Conservation (phyloP, 2,797 vertebrate genomes). For the Agapornis canus region DNA sequence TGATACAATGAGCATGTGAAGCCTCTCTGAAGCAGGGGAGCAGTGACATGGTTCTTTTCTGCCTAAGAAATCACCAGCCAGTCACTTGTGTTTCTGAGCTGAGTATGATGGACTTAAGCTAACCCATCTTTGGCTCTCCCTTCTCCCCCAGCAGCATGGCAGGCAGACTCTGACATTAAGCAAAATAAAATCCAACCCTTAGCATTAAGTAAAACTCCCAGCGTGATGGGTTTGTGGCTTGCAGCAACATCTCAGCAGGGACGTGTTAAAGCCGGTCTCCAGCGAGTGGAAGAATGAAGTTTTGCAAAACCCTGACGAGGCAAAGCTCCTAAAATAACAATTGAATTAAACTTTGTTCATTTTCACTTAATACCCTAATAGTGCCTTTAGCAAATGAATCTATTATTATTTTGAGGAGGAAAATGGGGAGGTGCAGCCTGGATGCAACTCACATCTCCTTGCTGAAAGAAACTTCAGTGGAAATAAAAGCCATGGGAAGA, state of each 20-base stretch:
- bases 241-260: conserved; percentile 70
- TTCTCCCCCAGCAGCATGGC: not conserved
- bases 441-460: not conserved
- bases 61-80: not conserved
- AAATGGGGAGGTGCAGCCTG: conserved; percentile 27
- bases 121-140: not conserved
- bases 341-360: conserved; percentile 72
- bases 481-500: not conserved
- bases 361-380: conserved; percentile 67
- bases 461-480: not conserved
- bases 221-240: conserved; percentile 55
- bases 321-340: conserved; percentile 71
- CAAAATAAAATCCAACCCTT: conserved; percentile 61
- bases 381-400: conserved; percentile 63
- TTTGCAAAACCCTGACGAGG: conserved; percentile 59
- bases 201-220: conserved; percentile 73
- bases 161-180: conserved; percentile 46
- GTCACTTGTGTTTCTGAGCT: not conserved
- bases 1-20: accelerated
- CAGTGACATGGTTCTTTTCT: not conserved
- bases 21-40: not conserved
- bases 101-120: not conserved
- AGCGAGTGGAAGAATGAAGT: conserved; percentile 63
- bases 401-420: conserved; percentile 59
- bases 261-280: conserved; percentile 60